phyloP scores from a whole-genome alignment of 2,113 vertebrate species.

The Tapirus terrestris region DNA sequence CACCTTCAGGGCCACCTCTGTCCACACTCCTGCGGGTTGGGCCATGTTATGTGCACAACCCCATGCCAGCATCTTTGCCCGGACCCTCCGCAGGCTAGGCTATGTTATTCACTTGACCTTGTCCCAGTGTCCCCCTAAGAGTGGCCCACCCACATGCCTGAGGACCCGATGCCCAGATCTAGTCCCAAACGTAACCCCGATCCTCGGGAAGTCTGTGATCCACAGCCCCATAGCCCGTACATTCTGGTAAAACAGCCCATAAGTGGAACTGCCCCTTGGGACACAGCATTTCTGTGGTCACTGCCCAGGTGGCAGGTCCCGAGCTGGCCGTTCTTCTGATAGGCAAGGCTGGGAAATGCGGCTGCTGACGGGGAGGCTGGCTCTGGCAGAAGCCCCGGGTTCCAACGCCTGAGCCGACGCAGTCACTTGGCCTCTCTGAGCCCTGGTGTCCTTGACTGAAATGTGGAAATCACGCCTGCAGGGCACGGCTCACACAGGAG shows the following conservation, averaged over 20 bases:
- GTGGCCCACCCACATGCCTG: too few species aligned
- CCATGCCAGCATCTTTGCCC: background rate
- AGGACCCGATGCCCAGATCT: background rate
- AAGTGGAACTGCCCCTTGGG: fast-evolving
- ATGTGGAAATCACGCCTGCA: fast-evolving
- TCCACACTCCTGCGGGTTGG: too few species aligned
- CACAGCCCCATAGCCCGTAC: background rate
- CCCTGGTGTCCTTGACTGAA: fast-evolving
- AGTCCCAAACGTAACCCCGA: fast-evolving
- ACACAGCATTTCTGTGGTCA: background rate
- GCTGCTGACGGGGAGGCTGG: background rate
- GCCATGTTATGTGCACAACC: background rate
- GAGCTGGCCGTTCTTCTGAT: fast-evolving
- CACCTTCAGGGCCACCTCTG: background rate
- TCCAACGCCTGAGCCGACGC: fast-evolving
- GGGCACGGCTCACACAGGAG: background rate
- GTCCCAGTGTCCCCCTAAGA: background rate
- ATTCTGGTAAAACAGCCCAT: fast-evolving
- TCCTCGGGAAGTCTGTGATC: background rate
- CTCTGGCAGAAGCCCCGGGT: too few species aligned
- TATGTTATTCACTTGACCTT: fast-evolving
- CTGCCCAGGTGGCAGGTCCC: background rate
- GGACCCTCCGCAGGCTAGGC: background rate
- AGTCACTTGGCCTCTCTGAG: background rate
- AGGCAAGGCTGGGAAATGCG: background rate